Evolutionary conservation across 2,113 vertebrate species (phyloP).

Genomic region (Seriola quinqueradiata): DNA sequence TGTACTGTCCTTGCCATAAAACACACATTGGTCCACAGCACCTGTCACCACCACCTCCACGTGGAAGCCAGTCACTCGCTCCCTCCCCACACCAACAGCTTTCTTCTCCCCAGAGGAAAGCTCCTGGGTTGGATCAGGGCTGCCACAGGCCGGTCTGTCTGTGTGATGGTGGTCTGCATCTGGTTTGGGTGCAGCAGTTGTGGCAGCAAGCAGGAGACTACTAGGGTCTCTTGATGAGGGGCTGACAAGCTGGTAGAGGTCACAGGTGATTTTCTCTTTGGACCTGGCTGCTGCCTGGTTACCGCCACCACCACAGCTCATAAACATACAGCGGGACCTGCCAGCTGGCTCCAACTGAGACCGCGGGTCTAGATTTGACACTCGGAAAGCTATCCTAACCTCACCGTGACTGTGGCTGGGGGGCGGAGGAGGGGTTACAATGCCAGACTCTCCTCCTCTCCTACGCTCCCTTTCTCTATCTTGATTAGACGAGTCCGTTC

Average conservation of each 20-base stretch:
- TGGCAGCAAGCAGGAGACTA: constrained; percentile 84
- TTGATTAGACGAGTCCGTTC: constrained; percentile 42
- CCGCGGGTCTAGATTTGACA: constrained; percentile 88
- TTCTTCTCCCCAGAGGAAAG: constrained; percentile 79
- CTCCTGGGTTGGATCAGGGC: constrained; percentile 60
- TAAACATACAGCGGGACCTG: constrained; percentile 87
- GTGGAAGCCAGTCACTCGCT: constrained; percentile 90
- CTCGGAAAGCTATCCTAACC: constrained; percentile 93
- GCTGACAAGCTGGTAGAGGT: constrained; percentile 94
- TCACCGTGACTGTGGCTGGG: constrained; percentile 84
- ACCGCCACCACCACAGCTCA: constrained; percentile 86
- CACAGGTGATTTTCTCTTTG: constrained; percentile 97
- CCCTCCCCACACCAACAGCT: constrained; percentile 63
- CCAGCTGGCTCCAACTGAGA: constrained; percentile 82
- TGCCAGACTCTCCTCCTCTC: constrained; percentile 54
- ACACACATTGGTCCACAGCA: constrained; percentile 94
- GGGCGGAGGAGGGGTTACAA: constrained; percentile 62
- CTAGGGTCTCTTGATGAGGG: constrained; percentile 88
- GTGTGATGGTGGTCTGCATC: constrained; percentile 78
- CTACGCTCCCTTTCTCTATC: constrained; percentile 51
- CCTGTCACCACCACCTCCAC: constrained; percentile 97
- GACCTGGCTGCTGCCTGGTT: constrained; percentile 81
- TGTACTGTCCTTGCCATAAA: constrained; percentile 93
- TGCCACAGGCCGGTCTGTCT: constrained; percentile 74
- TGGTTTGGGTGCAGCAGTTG: constrained; percentile 78